Evolutionary conservation across 35 echinoderm and acorn worm species (phyloP).

Genomic region (Hemicentrotus pulcherrimus): DNA sequence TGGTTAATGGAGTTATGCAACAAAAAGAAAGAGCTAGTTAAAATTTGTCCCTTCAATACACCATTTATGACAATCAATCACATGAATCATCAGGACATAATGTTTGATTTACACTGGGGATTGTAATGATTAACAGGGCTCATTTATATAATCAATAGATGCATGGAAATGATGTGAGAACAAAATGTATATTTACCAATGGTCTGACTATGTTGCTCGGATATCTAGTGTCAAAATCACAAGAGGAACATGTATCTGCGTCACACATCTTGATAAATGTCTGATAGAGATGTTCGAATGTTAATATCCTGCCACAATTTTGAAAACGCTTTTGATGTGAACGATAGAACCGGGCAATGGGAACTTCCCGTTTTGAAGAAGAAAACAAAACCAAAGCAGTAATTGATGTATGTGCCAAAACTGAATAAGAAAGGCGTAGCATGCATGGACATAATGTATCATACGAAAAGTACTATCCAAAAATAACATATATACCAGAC

Average conservation of each 20-base stretch:
- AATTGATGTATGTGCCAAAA: neutral
- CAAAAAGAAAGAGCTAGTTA: neutral
- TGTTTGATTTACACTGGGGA: neutral
- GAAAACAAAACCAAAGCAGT: neutral
- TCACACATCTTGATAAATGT: neutral
- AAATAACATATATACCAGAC: neutral
- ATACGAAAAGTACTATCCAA: no score
- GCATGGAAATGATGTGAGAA: neutral
- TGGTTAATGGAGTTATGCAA: neutral
- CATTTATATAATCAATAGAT: neutral
- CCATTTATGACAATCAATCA: neutral
- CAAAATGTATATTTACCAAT: neutral
- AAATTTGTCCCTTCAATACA: neutral
- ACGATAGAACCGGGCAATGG: neutral
- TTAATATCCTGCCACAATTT: neutral
- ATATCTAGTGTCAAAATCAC: neutral
- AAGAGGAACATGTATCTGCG: neutral
- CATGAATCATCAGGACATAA: neutral
- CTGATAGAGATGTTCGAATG: neutral
- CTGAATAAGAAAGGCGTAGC: neutral
- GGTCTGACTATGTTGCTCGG: slow-evolving; percentile 36
- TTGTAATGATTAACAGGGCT: neutral
- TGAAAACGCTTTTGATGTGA: neutral
- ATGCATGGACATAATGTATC: no score
- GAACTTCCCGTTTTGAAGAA: neutral